These are phyloP conservation scores for Aphidius colemani DNA, from an alignment of 2,888 invertebrate species.

Conservation along the genomic window DNA sequence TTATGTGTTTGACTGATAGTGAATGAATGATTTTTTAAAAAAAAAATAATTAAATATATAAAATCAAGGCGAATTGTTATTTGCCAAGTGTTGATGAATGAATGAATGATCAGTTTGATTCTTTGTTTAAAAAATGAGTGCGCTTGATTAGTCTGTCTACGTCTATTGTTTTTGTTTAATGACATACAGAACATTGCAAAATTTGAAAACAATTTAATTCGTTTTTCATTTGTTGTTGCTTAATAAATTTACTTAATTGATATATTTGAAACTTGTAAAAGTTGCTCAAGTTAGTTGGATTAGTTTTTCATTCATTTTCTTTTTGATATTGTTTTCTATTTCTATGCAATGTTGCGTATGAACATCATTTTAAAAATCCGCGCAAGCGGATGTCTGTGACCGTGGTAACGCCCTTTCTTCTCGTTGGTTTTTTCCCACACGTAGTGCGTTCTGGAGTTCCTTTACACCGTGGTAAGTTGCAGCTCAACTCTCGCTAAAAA, in stretches of 20 bases:
- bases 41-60: not conserved
- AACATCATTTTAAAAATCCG: conserved; percentile 43
- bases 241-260: too few relatives aligned
- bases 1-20: conserved; percentile 51
- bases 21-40: not conserved
- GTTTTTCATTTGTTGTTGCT: too few relatives aligned
- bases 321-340: conserved; percentile 21
- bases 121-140: conserved; percentile 39
- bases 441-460: conserved; percentile 98
- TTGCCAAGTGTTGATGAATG: conserved; percentile 29
- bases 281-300: not conserved
- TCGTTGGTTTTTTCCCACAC: conserved; percentile 61
- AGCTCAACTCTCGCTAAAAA: conserved; percentile 61
- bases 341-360: conserved; percentile 46
- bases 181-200: conserved; percentile 54
- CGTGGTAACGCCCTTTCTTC: conserved; percentile 61
- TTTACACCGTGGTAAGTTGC: conserved; percentile 98
- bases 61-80: not conserved
- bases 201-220: conserved; percentile 19
- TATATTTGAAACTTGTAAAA: too few relatives aligned
- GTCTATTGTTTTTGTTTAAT: conserved; percentile 60
- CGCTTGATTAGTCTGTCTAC: conserved; percentile 60
- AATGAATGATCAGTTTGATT: conserved; percentile 6
- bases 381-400: conserved; percentile 58
- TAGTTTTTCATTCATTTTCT: conserved; percentile 20